Conservation (phyloP, 2,888 invertebrate genomes). For the Ophioninae sp. region DNA sequence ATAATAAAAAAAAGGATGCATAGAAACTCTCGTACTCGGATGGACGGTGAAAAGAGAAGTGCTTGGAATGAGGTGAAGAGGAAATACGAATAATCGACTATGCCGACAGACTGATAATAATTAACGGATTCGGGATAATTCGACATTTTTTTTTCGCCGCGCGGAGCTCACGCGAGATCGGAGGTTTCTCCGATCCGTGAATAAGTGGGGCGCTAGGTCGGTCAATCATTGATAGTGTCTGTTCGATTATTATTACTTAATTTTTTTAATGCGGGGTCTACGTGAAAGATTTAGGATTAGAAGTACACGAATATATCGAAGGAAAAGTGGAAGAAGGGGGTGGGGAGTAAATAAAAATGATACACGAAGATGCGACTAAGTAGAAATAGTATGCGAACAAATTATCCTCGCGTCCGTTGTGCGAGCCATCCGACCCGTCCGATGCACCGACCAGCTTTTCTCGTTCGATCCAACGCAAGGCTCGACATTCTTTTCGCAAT, state of each 20-base stretch:
- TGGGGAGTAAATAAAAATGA: neutral
- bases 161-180: neutral
- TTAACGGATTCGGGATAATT: slow-evolving; percentile 35
- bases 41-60: neutral
- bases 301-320: slow-evolving; percentile 1
- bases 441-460: slow-evolving; percentile 30
- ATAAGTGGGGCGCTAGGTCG: slow-evolving; percentile 2
- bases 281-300: slow-evolving; percentile 55
- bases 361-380: slow-evolving; percentile 2
- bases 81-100: slow-evolving; percentile 23
- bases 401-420: slow-evolving; percentile 31
- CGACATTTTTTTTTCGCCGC: slow-evolving; percentile 5
- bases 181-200: neutral
- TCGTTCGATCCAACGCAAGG: neutral
- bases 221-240: slow-evolving; percentile 30
- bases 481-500: slow-evolving; percentile 51
- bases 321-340: neutral
- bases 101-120: slow-evolving; percentile 35
- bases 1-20: slow-evolving; percentile 22
- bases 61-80: neutral
- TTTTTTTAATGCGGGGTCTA: slow-evolving; percentile 56
- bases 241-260: slow-evolving; percentile 7
- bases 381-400: slow-evolving; percentile 45
- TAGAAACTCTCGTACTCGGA: slow-evolving; percentile 2
- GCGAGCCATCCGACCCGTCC: slow-evolving; percentile 36